Percentiles rank a stretch among this genome's conserved stretches.
phyloP scores from a whole-genome alignment of 2,888 invertebrate genomes.

The Pecten maximus region DNA sequence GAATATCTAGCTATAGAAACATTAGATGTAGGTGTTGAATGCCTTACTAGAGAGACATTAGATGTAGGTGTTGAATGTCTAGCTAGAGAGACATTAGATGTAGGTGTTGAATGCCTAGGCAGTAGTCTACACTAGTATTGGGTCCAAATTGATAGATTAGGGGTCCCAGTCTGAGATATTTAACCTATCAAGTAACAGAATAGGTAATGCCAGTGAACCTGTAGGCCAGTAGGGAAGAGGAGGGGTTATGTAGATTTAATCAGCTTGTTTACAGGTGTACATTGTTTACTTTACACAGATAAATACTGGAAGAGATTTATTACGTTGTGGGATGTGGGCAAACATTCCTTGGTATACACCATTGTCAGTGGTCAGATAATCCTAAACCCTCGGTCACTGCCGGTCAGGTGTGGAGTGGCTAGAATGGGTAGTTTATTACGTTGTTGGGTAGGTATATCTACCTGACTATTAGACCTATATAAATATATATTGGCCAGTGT shows the following conservation, averaged over 20 bases:
- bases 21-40: no score
- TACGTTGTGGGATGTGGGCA: background rate
- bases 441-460: background rate
- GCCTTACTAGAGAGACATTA: no score
- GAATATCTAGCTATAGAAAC: no score
- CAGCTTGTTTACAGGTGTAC: background rate
- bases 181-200: no score
- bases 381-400: background rate
- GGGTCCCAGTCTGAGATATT: no score
- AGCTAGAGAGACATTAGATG: no score
- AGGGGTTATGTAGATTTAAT: background rate
- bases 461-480: background rate
- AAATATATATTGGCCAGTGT: background rate
- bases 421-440: slow-evolving; percentile 5
- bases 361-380: background rate
- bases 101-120: no score
- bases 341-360: background rate
- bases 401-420: slow-evolving; percentile 1
- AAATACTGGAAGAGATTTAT: background rate
- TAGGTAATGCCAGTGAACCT: no score
- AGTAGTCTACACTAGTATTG: no score
- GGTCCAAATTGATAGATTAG: no score
- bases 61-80: no score
- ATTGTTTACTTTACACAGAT: slow-evolving; percentile 6
- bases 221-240: background rate